Percentiles rank a stretch among this genome's conserved stretches.
Evolutionary conservation across 2,113 vertebrate species (phyloP).

Genomic region (Gnathonemus echidnorhynchus): DNA sequence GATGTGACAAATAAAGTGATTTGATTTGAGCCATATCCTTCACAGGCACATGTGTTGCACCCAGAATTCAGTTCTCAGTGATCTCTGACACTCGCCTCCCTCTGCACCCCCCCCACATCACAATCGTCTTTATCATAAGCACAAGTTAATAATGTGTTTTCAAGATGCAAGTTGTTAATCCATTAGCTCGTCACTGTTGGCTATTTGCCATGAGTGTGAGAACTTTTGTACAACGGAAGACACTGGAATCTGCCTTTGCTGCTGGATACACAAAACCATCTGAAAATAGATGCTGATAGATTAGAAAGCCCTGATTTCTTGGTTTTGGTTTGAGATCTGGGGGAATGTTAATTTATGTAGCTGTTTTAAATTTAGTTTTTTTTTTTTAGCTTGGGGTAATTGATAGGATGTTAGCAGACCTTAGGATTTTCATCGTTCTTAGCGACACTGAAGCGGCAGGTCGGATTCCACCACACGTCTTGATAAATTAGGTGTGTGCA

Average conservation of each 20-base stretch:
- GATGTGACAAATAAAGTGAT: not conserved
- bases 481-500: slow-evolving; percentile 4
- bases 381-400: not conserved
- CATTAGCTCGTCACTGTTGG: not conserved
- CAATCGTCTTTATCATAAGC: not conserved
- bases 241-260: not conserved
- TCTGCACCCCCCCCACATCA: not conserved
- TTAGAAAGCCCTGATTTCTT: slow-evolving; percentile 15
- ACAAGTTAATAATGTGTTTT: not conserved
- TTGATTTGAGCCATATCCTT: not conserved
- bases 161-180: not conserved
- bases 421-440: slow-evolving; percentile 8
- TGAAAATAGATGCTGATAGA: slow-evolving; percentile 15
- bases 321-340: slow-evolving; percentile 10
- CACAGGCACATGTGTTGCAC: not conserved
- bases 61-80: not conserved
- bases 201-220: not conserved
- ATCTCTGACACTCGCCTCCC: not conserved
- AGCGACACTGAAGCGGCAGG: not conserved
- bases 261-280: slow-evolving; percentile 18
- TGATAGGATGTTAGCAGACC: not conserved
- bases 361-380: not conserved
- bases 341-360: not conserved
- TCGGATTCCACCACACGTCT: not conserved
- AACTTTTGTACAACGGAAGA: not conserved